Conservation (phyloP, 1,140 invertebrate genomes). For the Penaeus vannamei region DNA sequence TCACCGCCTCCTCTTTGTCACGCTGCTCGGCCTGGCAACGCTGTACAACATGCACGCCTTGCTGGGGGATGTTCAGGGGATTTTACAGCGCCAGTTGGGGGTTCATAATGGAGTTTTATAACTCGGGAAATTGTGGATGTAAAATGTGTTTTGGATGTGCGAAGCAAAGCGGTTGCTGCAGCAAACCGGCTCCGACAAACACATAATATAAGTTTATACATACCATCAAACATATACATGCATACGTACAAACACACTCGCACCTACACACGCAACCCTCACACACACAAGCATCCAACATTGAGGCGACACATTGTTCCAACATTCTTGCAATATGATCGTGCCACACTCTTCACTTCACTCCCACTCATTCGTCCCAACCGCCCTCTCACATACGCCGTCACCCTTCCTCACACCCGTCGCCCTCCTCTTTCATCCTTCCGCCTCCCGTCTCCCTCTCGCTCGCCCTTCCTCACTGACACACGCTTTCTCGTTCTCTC, state of each 20-base stretch:
- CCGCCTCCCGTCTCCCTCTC: conserved; percentile 10
- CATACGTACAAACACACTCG: background rate
- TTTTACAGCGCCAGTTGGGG: too few species aligned
- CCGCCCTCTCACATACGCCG: background rate
- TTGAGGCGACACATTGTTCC: conserved; percentile 38
- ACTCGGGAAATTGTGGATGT: too few species aligned
- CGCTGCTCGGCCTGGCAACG: background rate
- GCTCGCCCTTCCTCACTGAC: background rate
- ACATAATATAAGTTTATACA: too few species aligned
- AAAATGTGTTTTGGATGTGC: too few species aligned
- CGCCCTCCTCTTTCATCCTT: background rate
- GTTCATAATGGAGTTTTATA: too few species aligned
- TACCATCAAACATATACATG: too few species aligned
- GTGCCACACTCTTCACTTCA: background rate
- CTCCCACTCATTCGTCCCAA: background rate
- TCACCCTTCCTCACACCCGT: background rate
- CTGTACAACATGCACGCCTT: background rate
- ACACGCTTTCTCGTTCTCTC: too few species aligned
- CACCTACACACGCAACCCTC: conserved; percentile 24
- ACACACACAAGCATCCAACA: background rate
- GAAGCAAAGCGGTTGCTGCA: too few species aligned
- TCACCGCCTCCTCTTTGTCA: conserved; percentile 27
- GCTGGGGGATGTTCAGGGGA: too few species aligned
- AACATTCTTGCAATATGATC: conserved; percentile 50
- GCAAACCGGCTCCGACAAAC: too few species aligned